Evolutionary conservation across 2,113 vertebrate species (phyloP).

Genomic region (Prunella fulvescens): DNA sequence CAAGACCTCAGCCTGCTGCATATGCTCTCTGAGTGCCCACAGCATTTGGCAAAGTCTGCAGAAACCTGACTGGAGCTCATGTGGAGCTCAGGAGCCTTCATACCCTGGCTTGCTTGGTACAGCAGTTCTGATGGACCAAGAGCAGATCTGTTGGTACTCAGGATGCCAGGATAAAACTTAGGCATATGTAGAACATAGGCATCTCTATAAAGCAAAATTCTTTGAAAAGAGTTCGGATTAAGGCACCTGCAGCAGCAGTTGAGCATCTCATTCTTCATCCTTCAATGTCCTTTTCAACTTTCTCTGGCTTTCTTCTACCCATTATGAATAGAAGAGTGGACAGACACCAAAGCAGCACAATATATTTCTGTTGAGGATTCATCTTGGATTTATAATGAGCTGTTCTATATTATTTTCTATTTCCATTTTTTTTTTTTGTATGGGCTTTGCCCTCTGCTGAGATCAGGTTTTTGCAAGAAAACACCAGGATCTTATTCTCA

Average conservation of each 20-base stretch:
- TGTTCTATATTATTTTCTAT: background rate
- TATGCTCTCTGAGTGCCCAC: background rate
- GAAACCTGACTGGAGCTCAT: background rate
- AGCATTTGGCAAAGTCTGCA: background rate
- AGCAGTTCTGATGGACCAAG: background rate
- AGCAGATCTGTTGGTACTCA: background rate
- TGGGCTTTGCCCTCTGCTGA: background rate
- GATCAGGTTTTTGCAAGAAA: background rate
- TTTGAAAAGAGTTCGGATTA: background rate
- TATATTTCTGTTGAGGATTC: background rate
- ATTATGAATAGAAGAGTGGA: background rate
- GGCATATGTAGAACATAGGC: background rate
- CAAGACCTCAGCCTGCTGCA: background rate
- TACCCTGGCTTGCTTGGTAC: background rate
- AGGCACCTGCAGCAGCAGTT: background rate
- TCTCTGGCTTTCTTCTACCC: background rate
- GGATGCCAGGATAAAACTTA: background rate
- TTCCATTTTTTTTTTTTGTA: background rate
- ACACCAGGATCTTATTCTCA: background rate
- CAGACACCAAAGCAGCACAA: background rate
- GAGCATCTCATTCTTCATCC: background rate
- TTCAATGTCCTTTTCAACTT: background rate
- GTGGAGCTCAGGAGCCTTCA: background rate
- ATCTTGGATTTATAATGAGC: background rate
- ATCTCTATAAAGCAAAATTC: background rate